A percentile compares a stretch with the other conserved stretches of the same genome.
Conservation (phyloP, 2,113 vertebrate genomes). For the Chionomys nivalis region DNA sequence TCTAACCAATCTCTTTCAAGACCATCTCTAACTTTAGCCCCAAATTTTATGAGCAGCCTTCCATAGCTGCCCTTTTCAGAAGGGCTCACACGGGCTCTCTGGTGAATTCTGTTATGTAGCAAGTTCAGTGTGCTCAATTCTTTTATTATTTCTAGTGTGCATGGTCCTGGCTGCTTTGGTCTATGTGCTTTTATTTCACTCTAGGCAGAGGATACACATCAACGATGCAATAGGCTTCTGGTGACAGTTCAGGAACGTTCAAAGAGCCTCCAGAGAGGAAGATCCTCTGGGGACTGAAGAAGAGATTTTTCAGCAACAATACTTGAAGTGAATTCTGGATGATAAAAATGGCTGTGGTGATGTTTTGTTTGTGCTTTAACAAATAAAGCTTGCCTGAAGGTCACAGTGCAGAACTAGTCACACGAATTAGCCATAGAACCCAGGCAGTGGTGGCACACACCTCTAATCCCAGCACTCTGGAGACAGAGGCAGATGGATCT, state of each 20-base stretch:
- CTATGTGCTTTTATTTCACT: neutral
- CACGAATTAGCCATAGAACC: too few species aligned
- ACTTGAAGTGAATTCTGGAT: neutral
- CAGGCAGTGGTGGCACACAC: too few species aligned
- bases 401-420: too few species aligned
- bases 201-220: neutral
- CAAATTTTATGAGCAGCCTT: neutral
- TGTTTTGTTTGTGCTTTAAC: too few species aligned
- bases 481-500: too few species aligned
- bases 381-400: too few species aligned
- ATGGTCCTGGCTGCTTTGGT: neutral
- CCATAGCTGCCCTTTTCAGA: neutral
- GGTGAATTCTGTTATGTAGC: neutral
- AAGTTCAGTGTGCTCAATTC: slow-evolving; percentile 18
- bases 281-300: neutral
- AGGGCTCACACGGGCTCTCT: neutral
- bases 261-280: neutral
- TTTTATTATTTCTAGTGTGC: neutral
- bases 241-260: neutral
- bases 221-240: neutral
- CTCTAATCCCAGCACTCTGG: too few species aligned
- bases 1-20: neutral
- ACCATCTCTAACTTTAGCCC: neutral
- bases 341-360: neutral
- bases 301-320: neutral